Evolutionary conservation across 2,113 vertebrate species (phyloP).

Genomic region (Australoheros scitulus): DNA sequence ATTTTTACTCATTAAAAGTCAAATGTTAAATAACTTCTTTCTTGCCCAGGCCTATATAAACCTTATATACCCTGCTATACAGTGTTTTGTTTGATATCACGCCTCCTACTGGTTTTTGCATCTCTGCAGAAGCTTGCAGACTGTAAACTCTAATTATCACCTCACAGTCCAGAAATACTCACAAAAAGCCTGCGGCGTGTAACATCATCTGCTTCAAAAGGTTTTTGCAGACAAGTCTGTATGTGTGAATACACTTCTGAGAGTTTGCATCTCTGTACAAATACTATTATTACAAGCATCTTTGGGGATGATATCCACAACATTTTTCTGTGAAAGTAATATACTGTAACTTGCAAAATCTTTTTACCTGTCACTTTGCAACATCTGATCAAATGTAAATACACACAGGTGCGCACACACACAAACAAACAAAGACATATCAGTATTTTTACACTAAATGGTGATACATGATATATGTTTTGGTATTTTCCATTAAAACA

Average conservation of each 20-base stretch:
- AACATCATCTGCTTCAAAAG: conserved; percentile 16
- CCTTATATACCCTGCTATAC: background rate
- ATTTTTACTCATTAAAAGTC: too few relatives aligned
- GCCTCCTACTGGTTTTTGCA: conserved; percentile 40
- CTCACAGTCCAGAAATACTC: conserved; percentile 54
- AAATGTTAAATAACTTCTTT: background rate
- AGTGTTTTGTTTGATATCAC: conserved; percentile 8
- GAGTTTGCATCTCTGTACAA: background rate
- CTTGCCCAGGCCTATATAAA: background rate
- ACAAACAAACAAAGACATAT: too few relatives aligned
- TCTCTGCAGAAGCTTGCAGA: conserved; percentile 31
- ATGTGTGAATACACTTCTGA: conserved; percentile 28
- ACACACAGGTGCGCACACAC: too few relatives aligned
- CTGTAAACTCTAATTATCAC: conserved; percentile 65
- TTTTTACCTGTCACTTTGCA: background rate
- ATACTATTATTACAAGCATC: background rate
- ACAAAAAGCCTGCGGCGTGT: background rate
- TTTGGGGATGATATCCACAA: background rate
- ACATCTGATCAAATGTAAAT: background rate
- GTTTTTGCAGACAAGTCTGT: conserved; percentile 14
- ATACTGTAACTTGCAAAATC: background rate
- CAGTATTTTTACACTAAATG: too few relatives aligned
- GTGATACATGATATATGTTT: too few relatives aligned
- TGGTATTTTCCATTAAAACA: too few relatives aligned
- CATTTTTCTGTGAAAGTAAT: background rate